Percentiles rank a stretch among this genome's conserved stretches.
These are phyloP conservation scores for Gymnodraco acuticeps DNA, from an alignment of 2,797 vertebrate species.

Conservation along the genomic window DNA sequence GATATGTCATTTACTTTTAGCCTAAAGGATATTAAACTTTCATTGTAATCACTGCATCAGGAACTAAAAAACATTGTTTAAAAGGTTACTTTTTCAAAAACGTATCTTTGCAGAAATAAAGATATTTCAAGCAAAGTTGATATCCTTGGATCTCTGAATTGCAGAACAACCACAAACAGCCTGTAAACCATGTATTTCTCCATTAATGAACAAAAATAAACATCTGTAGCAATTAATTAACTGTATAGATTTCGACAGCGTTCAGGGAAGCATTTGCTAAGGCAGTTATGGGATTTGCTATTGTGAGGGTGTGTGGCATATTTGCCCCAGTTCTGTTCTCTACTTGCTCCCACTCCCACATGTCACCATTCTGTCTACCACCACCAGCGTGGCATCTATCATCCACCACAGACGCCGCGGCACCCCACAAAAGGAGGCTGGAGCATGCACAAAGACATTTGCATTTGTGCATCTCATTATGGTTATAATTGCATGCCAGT, in stretches of 20 bases:
- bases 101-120: not conserved
- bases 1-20: not conserved
- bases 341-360: constrained; percentile 86
- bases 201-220: constrained; percentile 45
- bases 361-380: constrained; percentile 89
- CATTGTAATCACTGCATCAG: not conserved
- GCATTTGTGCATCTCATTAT: constrained; percentile 99
- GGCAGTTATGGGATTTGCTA: constrained; percentile 80
- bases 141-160: not conserved
- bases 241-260: constrained; percentile 72
- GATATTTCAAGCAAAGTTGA: not conserved
- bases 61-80: not conserved
- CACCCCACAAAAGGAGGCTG: constrained; percentile 93
- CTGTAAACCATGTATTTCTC: constrained; percentile 15
- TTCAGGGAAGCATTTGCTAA: constrained; percentile 76
- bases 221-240: constrained; percentile 78
- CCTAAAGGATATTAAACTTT: not conserved
- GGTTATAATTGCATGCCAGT: constrained; percentile 94
- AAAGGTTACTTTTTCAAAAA: not conserved
- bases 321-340: constrained; percentile 86
- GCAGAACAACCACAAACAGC: constrained; percentile 21
- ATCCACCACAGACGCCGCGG: constrained; percentile 88
- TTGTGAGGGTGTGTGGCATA: constrained; percentile 81
- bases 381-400: constrained; percentile 91
- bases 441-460: constrained; percentile 91